Evolutionary conservation across 2,113 vertebrate species (phyloP).

Genomic region (Chiloscyllium plagiosum): DNA sequence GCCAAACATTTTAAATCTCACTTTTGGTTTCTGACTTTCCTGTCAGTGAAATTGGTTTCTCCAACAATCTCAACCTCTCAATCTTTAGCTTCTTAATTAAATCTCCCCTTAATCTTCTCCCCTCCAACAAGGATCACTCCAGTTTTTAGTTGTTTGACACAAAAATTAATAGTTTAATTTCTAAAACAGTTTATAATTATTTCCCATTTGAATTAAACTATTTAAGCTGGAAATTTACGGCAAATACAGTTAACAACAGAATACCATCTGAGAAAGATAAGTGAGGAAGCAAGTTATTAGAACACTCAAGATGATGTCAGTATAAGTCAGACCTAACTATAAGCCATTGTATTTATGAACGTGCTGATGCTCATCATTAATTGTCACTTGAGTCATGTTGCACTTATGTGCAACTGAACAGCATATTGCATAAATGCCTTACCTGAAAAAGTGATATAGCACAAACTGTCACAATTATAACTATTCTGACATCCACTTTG

Average conservation of each 20-base stretch:
- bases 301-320: not conserved
- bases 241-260: not conserved
- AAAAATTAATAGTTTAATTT: not conserved
- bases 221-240: not conserved
- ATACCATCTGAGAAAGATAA: not conserved
- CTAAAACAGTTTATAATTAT: not conserved
- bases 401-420: not conserved
- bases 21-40: not conserved
- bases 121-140: not conserved
- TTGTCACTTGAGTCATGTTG: not conserved
- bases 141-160: not conserved
- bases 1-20: too few species aligned
- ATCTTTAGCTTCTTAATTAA: not conserved
- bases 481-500: constrained; percentile 82
- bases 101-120: not conserved
- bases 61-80: not conserved
- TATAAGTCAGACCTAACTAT: not conserved
- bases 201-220: not conserved
- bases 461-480: constrained; percentile 82
- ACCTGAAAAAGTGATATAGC: constrained; percentile 92
- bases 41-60: not conserved
- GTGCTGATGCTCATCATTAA: too few species aligned
- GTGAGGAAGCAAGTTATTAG: not conserved
- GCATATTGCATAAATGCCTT: constrained; percentile 31
- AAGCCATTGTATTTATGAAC: not conserved